Percentiles rank a stretch among this genome's conserved stretches.
These are phyloP conservation scores for Macropus fuliginosus DNA, from an alignment of 2,797 vertebrate genomes.

Conservation along the genomic window DNA sequence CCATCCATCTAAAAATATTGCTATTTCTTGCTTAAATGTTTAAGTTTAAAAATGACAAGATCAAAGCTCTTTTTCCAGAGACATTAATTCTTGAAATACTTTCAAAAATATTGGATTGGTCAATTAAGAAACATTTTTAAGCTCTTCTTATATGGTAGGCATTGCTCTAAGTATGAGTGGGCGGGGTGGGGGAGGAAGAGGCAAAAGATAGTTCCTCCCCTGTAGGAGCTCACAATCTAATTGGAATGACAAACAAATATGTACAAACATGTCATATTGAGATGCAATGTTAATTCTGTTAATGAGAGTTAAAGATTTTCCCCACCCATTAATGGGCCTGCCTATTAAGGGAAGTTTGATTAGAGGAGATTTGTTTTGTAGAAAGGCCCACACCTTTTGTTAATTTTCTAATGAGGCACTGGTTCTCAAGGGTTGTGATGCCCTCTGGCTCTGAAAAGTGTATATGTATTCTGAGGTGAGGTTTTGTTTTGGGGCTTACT, in stretches of 20 bases:
- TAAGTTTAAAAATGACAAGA: neutral
- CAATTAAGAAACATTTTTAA: neutral
- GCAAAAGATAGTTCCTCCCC: neutral
- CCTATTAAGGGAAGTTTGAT: too few species aligned
- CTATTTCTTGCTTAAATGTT: too few species aligned
- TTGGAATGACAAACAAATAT: neutral
- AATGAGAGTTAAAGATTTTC: too few species aligned
- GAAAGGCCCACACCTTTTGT: too few species aligned
- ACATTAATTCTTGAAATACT: neutral
- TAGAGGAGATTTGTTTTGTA: too few species aligned
- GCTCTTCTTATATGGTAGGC: neutral
- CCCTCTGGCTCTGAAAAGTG: too few species aligned
- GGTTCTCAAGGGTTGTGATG: too few species aligned
- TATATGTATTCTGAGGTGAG: too few species aligned
- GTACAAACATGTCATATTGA: neutral
- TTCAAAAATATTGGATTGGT: neutral
- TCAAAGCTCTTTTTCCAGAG: neutral
- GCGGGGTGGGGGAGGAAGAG: neutral
- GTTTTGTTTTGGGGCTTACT: too few species aligned
- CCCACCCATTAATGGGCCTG: too few species aligned
- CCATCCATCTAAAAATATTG: neutral
- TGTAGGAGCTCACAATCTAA: neutral
- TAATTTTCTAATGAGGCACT: too few species aligned
- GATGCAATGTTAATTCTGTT: too few species aligned
- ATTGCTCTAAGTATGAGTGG: neutral